phyloP scores from a whole-genome alignment of 2,113 vertebrate species.

The Pogonocichla stellata region DNA sequence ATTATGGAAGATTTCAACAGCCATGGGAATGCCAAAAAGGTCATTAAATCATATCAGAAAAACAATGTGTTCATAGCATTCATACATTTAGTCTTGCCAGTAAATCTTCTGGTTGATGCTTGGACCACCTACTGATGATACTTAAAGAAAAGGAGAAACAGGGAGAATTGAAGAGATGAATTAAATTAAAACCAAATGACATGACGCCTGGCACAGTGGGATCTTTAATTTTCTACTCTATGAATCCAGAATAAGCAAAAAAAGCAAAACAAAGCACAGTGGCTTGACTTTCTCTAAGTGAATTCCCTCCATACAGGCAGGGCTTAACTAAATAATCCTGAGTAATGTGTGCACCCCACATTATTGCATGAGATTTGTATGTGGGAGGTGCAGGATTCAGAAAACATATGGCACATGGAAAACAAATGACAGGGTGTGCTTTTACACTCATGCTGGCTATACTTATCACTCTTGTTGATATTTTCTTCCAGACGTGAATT shows the following conservation, averaged over 20 bases:
- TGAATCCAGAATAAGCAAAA: slow-evolving; percentile 47
- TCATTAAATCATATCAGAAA: slow-evolving; percentile 75
- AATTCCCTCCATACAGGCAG: slow-evolving; percentile 34
- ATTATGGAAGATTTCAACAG: slow-evolving; percentile 73
- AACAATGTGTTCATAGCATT: slow-evolving; percentile 66
- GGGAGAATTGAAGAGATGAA: slow-evolving; percentile 47
- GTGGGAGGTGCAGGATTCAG: slow-evolving; percentile 70
- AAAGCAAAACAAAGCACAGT: slow-evolving; percentile 21
- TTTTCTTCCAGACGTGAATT: slow-evolving; percentile 55
- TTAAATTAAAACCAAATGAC: slow-evolving; percentile 68
- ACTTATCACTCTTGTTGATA: slow-evolving; percentile 59
- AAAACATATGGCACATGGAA: slow-evolving; percentile 70
- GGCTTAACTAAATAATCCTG: slow-evolving; percentile 57
- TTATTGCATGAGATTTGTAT: slow-evolving; percentile 62
- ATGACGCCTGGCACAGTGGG: slow-evolving; percentile 41
- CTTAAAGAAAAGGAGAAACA: slow-evolving; percentile 28
- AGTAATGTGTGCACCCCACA: slow-evolving; percentile 60
- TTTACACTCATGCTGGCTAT: slow-evolving; percentile 59
- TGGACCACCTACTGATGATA: slow-evolving; percentile 66
- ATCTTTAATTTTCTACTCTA: slow-evolving; percentile 54
- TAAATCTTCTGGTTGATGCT: slow-evolving; percentile 68
- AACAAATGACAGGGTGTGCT: slow-evolving; percentile 67
- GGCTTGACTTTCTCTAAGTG: slow-evolving; percentile 37
- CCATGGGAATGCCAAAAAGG: slow-evolving; percentile 68
- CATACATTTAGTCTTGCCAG: slow-evolving; percentile 64